Evolutionary conservation across 2,113 vertebrate species (phyloP).

Genomic region (Holacanthus passer): DNA sequence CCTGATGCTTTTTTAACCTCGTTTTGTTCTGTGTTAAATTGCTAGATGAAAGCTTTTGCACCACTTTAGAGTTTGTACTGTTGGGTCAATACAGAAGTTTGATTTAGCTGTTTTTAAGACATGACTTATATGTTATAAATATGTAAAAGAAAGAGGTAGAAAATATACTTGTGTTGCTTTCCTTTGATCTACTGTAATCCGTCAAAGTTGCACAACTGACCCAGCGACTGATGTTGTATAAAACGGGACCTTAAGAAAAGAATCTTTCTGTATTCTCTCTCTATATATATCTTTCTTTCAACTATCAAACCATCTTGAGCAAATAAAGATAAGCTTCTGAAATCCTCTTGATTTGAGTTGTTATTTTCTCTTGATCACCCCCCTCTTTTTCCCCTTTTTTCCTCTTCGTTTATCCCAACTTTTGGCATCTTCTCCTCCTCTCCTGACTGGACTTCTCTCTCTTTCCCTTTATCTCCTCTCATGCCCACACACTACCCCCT

Average conservation of each 20-base stretch:
- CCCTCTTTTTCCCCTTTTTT: constrained; percentile 34
- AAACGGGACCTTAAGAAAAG: constrained; percentile 48
- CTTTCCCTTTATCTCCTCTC: constrained; percentile 34
- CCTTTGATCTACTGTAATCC: constrained; percentile 55
- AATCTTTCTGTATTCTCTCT: constrained; percentile 69
- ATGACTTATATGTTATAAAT: constrained; percentile 50
- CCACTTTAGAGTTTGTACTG: constrained; percentile 60
- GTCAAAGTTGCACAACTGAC: constrained; percentile 71
- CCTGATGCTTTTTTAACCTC: constrained; percentile 54
- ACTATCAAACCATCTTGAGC: constrained; percentile 74
- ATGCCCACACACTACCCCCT: constrained; percentile 1
- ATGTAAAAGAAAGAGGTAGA: constrained; percentile 40
- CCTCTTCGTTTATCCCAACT: constrained; percentile 26
- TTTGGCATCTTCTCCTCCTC: constrained; percentile 41
- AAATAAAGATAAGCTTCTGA: constrained; percentile 84
- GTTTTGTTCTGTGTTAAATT: constrained; percentile 46
- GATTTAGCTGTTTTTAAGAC: constrained; percentile 63
- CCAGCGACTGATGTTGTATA: constrained; percentile 54
- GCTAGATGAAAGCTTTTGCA: constrained; percentile 62
- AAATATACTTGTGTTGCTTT: constrained; percentile 63
- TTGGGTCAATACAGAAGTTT: constrained; percentile 46
- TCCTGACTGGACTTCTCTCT: constrained; percentile 21
- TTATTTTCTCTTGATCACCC: constrained; percentile 46
- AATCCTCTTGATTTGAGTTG: constrained; percentile 52
- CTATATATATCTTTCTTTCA: constrained; percentile 70